phyloP scores from a whole-genome alignment of 2,888 invertebrate genomes.

The Pseudococcus longispinus region DNA sequence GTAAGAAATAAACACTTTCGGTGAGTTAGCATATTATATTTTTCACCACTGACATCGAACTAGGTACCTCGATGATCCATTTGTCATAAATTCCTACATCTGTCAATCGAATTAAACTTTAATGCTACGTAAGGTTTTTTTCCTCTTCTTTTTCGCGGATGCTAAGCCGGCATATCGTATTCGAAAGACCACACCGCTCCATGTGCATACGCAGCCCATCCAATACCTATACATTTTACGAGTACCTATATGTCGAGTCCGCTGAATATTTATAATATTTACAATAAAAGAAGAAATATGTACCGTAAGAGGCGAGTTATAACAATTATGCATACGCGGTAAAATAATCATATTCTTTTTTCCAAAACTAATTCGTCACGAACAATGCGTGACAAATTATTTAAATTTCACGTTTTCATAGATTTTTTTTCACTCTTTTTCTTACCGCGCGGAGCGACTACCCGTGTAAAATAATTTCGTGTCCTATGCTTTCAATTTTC shows the following conservation, averaged over 20 bases:
- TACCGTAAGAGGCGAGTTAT: neutral
- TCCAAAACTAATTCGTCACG: constrained; percentile 47
- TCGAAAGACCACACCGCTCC: neutral
- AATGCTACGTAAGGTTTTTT: constrained; percentile 8
- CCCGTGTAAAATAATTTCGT: constrained; percentile 20
- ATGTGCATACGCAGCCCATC: neutral
- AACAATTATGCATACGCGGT: constrained; percentile 39
- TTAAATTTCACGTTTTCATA: constrained; percentile 51
- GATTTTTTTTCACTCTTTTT: neutral
- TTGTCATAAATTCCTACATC: constrained; percentile 50
- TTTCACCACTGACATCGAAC: constrained; percentile 39
- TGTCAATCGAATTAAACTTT: constrained; percentile 50
- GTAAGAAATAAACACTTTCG: constrained; percentile 54
- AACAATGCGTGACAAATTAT: constrained; percentile 53
- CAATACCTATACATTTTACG: neutral
- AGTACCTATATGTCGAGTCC: neutral
- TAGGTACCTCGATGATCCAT: neutral
- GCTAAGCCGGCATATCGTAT: neutral
- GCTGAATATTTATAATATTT: constrained; percentile 34
- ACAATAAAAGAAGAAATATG: constrained; percentile 39
- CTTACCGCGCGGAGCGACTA: neutral
- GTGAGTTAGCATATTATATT: constrained; percentile 54
- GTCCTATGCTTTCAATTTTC: neutral
- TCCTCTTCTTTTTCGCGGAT: neutral
- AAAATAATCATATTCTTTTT: constrained; percentile 40